phyloP scores from a whole-genome alignment of 2,113 vertebrate genomes.

The Chunga burmeisteri region DNA sequence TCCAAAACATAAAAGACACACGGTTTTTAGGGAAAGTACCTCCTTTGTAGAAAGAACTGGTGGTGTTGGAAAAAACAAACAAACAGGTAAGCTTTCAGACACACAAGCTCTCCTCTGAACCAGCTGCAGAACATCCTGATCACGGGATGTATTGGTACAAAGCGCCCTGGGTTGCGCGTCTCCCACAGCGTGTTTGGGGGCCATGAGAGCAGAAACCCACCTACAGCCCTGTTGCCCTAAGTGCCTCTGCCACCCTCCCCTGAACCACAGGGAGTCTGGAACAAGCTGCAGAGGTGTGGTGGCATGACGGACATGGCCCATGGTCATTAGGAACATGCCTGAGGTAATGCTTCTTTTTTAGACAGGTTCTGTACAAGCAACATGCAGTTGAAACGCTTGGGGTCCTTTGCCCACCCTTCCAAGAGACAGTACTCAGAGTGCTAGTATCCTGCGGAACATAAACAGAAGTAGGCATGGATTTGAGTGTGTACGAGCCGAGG shows the following conservation, averaged over 20 bases:
- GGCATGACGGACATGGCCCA: not conserved
- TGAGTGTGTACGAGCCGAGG: not conserved
- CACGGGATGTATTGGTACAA: not conserved
- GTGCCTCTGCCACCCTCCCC: not conserved
- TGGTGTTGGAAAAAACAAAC: not conserved
- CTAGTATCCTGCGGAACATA: not conserved
- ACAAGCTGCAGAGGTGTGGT: not conserved
- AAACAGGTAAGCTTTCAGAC: not conserved
- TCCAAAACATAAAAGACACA: not conserved
- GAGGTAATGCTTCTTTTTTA: not conserved
- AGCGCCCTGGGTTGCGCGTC: not conserved
- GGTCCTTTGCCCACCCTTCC: not conserved
- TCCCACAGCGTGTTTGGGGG: not conserved
- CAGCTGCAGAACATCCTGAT: not conserved
- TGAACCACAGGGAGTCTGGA: not conserved
- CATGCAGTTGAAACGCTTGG: not conserved
- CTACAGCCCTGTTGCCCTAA: too few species aligned
- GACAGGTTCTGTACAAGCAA: not conserved
- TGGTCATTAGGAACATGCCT: accelerated
- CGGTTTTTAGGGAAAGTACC: not conserved
- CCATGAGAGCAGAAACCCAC: not conserved
- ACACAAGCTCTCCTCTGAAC: not conserved
- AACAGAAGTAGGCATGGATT: not conserved
- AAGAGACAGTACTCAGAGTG: not conserved
- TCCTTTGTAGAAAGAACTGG: not conserved